Conservation (phyloP, 1,140 invertebrate genomes). For the Drosophila jambulina region DNA sequence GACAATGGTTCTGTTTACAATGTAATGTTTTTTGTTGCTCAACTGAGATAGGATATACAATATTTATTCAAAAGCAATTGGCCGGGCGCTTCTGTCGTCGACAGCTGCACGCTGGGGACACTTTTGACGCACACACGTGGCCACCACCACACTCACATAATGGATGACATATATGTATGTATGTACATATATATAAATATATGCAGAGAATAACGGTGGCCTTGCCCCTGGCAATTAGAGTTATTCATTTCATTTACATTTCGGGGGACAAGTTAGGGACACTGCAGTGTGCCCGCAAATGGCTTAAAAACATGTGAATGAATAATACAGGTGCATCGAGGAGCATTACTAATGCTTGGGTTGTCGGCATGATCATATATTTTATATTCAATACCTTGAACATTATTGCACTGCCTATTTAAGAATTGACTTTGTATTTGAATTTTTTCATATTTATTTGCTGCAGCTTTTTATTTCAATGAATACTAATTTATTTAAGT, state of each 20-base stretch:
- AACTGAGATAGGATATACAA: slow-evolving; percentile 45
- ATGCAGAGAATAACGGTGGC: slow-evolving; percentile 45
- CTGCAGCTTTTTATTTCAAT: too few species aligned
- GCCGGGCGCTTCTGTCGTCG: slow-evolving; percentile 48
- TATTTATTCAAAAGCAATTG: slow-evolving; percentile 70
- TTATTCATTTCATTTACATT: slow-evolving; percentile 66
- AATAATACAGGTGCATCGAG: not conserved
- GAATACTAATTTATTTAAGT: too few species aligned
- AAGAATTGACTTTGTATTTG: not conserved
- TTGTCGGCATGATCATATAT: not conserved
- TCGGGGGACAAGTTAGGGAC: slow-evolving; percentile 39
- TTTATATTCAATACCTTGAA: not conserved
- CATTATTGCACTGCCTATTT: too few species aligned
- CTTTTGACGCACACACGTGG: slow-evolving; percentile 65
- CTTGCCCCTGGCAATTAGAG: slow-evolving; percentile 72
- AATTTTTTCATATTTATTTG: not conserved
- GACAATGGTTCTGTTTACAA: slow-evolving; percentile 50
- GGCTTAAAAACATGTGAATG: not conserved
- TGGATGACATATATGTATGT: slow-evolving; percentile 2
- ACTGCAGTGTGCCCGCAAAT: slow-evolving; percentile 6
- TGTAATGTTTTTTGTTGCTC: slow-evolving; percentile 35
- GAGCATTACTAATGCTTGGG: not conserved
- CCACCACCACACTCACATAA: slow-evolving; percentile 16
- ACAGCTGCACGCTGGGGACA: slow-evolving; percentile 66
- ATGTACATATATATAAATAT: slow-evolving; percentile 6